These are phyloP conservation scores for Gambusia holbrooki DNA, from an alignment of 2,113 vertebrate species.

Conservation along the genomic window DNA sequence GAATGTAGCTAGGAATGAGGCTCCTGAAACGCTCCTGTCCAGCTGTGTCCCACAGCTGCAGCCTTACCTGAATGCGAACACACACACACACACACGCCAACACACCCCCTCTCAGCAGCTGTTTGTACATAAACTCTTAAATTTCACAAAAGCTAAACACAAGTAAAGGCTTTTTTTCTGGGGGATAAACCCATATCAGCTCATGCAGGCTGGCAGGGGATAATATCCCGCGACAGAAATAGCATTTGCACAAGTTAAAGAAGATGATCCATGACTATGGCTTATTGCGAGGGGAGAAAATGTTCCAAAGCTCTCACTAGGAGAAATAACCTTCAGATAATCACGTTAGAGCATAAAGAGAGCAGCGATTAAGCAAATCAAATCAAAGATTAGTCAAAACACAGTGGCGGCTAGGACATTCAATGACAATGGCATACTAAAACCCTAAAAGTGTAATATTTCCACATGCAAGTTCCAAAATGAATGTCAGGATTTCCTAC, in stretches of 20 bases:
- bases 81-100: slow-evolving; percentile 20
- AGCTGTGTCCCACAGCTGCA: slow-evolving; percentile 79
- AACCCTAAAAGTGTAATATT: background rate
- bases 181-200: slow-evolving; percentile 53
- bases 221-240: slow-evolving; percentile 49
- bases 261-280: slow-evolving; percentile 47
- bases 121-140: slow-evolving; percentile 15
- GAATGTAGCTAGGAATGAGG: slow-evolving; percentile 79
- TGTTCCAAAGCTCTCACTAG: slow-evolving; percentile 29
- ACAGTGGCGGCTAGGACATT: slow-evolving; percentile 38
- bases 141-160: slow-evolving; percentile 3
- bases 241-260: slow-evolving; percentile 55
- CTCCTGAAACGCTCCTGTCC: slow-evolving; percentile 79
- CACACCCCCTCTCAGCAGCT: slow-evolving; percentile 1
- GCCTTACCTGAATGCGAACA: slow-evolving; percentile 60
- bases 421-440: slow-evolving; percentile 17
- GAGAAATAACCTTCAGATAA: slow-evolving; percentile 65
- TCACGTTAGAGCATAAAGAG: slow-evolving; percentile 58
- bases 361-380: slow-evolving; percentile 58
- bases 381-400: slow-evolving; percentile 69
- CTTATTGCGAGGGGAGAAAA: slow-evolving; percentile 44
- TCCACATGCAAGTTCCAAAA: slow-evolving; percentile 14
- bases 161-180: slow-evolving; percentile 12
- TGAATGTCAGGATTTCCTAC: slow-evolving; percentile 63
- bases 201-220: slow-evolving; percentile 41